phyloP scores from a whole-genome alignment of 2,888 invertebrate species.

The Ephialtes manifestator region DNA sequence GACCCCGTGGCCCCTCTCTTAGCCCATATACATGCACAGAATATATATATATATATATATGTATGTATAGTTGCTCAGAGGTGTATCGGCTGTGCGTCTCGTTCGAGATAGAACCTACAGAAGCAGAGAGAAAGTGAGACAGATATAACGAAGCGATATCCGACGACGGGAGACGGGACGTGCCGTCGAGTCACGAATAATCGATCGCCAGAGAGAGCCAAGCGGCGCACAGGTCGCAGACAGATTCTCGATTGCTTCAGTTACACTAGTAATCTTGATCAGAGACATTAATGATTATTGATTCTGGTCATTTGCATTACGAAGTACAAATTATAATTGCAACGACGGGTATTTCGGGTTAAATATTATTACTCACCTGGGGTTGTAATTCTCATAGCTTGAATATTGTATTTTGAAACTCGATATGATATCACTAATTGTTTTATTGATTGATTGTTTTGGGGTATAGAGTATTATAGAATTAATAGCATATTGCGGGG shows the following conservation, averaged over 20 bases:
- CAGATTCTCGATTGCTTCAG: constrained; percentile 57
- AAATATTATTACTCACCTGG: background rate
- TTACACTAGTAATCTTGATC: background rate
- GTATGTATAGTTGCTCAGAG: constrained; percentile 5
- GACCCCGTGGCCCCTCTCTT: constrained; percentile 73
- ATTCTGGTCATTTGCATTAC: background rate
- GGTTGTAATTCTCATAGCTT: background rate
- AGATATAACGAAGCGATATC: constrained; percentile 58
- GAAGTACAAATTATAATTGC: background rate
- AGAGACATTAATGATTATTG: constrained; percentile 4
- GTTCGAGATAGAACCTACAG: constrained; percentile 48
- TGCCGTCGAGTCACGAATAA: constrained; percentile 66
- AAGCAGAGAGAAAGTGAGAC: constrained; percentile 32
- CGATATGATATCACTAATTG: background rate
- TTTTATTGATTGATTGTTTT: background rate
- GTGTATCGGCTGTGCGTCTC: constrained; percentile 28
- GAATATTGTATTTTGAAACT: background rate
- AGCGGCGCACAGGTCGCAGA: constrained; percentile 28
- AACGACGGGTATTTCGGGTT: background rate
- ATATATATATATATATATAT: constrained; percentile 5
- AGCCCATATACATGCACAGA: constrained; percentile 18
- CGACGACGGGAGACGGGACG: constrained; percentile 56
- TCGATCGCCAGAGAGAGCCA: constrained; percentile 57
- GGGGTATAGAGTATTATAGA: background rate
- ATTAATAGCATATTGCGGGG: background rate